These are phyloP conservation scores for Sebastes taczanowskii DNA, from an alignment of 2,797 vertebrate genomes.

Conservation along the genomic window DNA sequence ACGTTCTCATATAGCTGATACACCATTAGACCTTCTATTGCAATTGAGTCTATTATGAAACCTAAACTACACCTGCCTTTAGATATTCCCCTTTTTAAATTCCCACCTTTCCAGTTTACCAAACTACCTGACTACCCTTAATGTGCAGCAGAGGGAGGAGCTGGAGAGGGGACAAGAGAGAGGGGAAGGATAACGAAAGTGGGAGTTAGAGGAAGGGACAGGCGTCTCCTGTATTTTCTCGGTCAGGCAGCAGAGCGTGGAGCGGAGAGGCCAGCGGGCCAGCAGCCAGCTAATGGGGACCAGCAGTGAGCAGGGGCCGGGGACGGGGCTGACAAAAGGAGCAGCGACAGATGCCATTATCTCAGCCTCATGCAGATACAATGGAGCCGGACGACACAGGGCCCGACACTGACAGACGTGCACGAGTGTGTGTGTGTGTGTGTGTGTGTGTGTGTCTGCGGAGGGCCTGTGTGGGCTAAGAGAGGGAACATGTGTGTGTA, in stretches of 20 bases:
- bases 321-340: constrained; percentile 78
- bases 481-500: constrained; percentile 36
- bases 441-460: constrained; percentile 20
- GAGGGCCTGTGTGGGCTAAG: constrained; percentile 1
- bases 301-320: constrained; percentile 73
- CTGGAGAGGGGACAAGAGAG: constrained; percentile 16
- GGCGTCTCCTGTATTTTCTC: constrained; percentile 73
- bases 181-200: constrained; percentile 45
- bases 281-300: constrained; percentile 82
- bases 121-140: constrained; percentile 15
- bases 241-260: constrained; percentile 78
- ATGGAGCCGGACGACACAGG: constrained; percentile 68
- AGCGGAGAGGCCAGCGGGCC: constrained; percentile 65
- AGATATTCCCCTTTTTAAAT: not conserved
- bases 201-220: constrained; percentile 63
- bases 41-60: not conserved
- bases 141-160: constrained; percentile 27
- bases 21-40: not conserved
- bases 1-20: not conserved
- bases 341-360: constrained; percentile 84
- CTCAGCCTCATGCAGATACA: constrained; percentile 81
- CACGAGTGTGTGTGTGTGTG: constrained; percentile 21
- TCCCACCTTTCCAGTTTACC: constrained; percentile 11
- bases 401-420: constrained; percentile 56
- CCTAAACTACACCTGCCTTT: not conserved